A percentile compares a stretch with the other conserved stretches of the same genome.
Evolutionary conservation across 1,140 invertebrate species (phyloP).

Genomic region (Papilio polytes): DNA sequence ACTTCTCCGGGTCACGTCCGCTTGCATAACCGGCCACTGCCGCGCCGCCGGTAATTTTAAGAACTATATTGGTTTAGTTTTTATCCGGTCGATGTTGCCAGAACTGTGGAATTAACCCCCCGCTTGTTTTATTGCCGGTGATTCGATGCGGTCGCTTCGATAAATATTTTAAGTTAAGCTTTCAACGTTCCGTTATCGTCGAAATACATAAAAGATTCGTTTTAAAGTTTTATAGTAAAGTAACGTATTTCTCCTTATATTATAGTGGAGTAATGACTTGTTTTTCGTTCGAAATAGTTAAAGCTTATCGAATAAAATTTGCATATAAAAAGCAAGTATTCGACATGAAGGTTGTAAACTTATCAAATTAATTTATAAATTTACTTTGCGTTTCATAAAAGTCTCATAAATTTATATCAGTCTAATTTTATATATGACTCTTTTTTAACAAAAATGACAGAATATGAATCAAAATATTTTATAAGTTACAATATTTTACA

Average conservation of each 20-base stretch:
- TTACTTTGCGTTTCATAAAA: neutral
- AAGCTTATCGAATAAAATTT: conserved; percentile 17
- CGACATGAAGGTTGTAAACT: conserved; percentile 3
- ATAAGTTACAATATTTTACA: neutral
- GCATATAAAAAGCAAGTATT: conserved; percentile 20
- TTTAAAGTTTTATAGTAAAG: conserved; percentile 40
- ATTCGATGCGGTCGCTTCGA: conserved; percentile 49
- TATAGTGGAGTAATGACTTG: neutral
- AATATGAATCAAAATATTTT: neutral
- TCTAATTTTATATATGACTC: neutral
- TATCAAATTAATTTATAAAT: conserved; percentile 4
- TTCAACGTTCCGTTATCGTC: conserved; percentile 12
- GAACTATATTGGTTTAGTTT: conserved; percentile 78
- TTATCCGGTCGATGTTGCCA: conserved; percentile 61
- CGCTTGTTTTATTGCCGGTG: conserved; percentile 60
- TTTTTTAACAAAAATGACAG: neutral
- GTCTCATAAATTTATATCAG: neutral
- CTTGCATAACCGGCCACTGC: conserved; percentile 59
- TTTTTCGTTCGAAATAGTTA: neutral
- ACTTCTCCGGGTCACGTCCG: conserved; percentile 60
- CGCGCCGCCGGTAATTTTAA: conserved; percentile 65
- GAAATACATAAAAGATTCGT: conserved; percentile 7
- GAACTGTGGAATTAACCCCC: conserved; percentile 60
- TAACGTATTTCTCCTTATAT: conserved; percentile 11
- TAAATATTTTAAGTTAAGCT: conserved; percentile 47